phyloP scores from a whole-genome alignment of 2,888 invertebrate genomes.

The Arge pagana region DNA sequence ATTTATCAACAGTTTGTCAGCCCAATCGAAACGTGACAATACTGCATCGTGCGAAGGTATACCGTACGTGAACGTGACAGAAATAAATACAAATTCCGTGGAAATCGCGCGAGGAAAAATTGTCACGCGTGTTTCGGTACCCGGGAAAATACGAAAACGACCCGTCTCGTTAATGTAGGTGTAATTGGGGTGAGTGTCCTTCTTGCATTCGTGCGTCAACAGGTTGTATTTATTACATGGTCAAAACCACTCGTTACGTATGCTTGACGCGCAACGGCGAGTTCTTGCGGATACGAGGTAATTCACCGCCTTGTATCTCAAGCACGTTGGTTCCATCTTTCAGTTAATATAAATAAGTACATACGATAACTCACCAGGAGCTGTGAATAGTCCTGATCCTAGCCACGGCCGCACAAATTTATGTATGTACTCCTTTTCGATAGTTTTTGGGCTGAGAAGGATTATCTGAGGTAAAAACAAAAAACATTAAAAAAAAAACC shows the following conservation, averaged over 20 bases:
- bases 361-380: slow-evolving; percentile 38
- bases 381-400: slow-evolving; percentile 42
- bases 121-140: too few relatives aligned
- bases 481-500: too few relatives aligned
- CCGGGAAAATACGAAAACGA: too few relatives aligned
- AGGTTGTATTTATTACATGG: too few relatives aligned
- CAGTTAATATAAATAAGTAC: too few relatives aligned
- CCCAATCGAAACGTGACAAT: background rate
- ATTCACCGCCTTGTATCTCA: slow-evolving; percentile 34
- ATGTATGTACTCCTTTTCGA: slow-evolving; percentile 40
- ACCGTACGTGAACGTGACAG: too few relatives aligned
- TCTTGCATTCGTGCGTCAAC: too few relatives aligned
- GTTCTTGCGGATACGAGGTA: slow-evolving; percentile 6
- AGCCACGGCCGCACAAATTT: slow-evolving; percentile 38
- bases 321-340: slow-evolving; percentile 33
- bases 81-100: too few relatives aligned
- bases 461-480: slow-evolving; percentile 31
- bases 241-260: slow-evolving; percentile 13
- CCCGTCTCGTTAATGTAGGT: too few relatives aligned
- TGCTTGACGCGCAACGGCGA: slow-evolving; percentile 7
- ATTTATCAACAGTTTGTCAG: background rate
- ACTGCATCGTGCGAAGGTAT: too few relatives aligned
- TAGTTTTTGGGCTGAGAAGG: slow-evolving; percentile 38
- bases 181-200: too few relatives aligned
- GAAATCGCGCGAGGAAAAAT: too few relatives aligned